These are phyloP conservation scores for Trachops cirrhosus DNA, from an alignment of 2,797 vertebrate species.

Conservation along the genomic window DNA sequence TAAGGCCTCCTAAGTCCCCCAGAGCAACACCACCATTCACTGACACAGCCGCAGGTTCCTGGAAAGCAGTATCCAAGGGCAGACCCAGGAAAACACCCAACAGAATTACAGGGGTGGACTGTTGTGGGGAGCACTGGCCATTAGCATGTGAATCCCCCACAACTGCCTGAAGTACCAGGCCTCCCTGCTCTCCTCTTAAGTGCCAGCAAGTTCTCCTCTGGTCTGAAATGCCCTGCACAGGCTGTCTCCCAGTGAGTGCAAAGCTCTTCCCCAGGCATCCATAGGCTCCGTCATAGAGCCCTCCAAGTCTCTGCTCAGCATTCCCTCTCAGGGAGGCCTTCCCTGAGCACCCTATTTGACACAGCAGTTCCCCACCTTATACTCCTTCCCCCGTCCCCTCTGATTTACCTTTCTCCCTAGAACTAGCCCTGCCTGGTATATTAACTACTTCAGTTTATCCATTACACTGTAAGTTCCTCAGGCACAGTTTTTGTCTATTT, in stretches of 20 bases:
- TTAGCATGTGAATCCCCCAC: too few relatives aligned
- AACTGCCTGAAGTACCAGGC: neutral
- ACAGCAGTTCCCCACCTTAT: neutral
- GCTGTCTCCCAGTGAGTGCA: neutral
- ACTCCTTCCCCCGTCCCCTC: neutral
- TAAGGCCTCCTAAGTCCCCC: neutral
- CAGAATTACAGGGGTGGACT: neutral
- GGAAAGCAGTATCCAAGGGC: neutral
- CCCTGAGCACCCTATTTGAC: neutral
- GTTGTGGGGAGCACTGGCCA: neutral
- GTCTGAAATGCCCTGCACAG: neutral
- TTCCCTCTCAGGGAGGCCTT: neutral
- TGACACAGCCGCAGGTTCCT: neutral
- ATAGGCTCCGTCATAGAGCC: neutral
- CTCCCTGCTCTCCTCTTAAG: neutral
- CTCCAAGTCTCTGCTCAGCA: neutral
- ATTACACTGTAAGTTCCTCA: neutral
- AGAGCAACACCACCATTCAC: neutral
- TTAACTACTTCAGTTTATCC: neutral
- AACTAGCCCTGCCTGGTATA: neutral
- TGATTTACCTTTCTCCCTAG: neutral
- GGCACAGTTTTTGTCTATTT: neutral
- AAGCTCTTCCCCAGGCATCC: neutral
- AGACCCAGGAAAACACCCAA: neutral
- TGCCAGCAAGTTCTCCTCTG: neutral